A percentile compares a stretch with the other conserved stretches of the same genome.
Evolutionary conservation across 2,113 vertebrate genomes (phyloP).

Genomic region (Callocephalon fimbriatum): DNA sequence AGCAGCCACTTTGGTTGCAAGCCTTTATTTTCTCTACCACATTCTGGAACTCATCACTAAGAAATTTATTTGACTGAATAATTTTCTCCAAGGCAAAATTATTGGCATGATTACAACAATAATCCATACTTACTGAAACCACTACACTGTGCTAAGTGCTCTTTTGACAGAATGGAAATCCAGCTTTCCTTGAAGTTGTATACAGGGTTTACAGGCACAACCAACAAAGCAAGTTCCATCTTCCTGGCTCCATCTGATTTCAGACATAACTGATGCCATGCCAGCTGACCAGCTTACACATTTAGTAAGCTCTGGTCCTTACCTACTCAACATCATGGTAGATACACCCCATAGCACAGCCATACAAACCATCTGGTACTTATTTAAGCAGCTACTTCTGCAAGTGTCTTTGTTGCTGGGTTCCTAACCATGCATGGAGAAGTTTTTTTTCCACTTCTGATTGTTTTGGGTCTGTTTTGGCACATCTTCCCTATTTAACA

Average conservation of each 20-base stretch:
- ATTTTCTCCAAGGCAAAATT: neutral
- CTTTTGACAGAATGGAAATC: neutral
- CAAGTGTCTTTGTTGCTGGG: neutral
- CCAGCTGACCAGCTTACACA: neutral
- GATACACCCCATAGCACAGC: neutral
- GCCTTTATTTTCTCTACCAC: neutral
- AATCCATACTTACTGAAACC: neutral
- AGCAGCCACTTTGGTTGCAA: neutral
- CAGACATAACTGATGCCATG: neutral
- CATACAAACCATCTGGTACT: neutral
- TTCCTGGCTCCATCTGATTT: neutral
- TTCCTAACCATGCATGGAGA: rapidly evolving
- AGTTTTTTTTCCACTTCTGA: neutral
- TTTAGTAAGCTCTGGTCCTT: neutral
- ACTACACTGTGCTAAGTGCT: neutral
- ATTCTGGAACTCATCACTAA: neutral
- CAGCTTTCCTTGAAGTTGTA: neutral
- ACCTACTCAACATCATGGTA: neutral
- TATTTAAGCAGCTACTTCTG: neutral
- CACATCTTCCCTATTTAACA: neutral
- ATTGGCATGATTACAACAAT: neutral
- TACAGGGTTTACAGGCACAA: neutral
- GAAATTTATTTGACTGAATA: neutral
- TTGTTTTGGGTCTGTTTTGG: neutral
- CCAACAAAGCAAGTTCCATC: neutral